Percentiles rank a stretch among this genome's conserved stretches.
phyloP scores from a whole-genome alignment of 2,888 invertebrate species.

The Rosalia funebris region DNA sequence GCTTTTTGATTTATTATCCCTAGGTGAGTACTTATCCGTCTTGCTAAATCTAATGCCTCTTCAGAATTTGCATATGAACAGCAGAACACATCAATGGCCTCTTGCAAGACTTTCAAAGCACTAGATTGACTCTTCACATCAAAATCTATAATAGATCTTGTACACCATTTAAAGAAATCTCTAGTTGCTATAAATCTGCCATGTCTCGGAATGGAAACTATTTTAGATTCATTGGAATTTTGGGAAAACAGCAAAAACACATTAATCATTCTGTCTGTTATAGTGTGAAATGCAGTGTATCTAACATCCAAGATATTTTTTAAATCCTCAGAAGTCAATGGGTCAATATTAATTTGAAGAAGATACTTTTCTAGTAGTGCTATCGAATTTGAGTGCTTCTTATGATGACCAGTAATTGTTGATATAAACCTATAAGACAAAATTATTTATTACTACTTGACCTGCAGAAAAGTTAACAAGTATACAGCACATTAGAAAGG shows the following conservation, averaged over 20 bases:
- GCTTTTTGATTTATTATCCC: constrained; percentile 86
- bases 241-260: constrained; percentile 84
- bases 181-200: constrained; percentile 81
- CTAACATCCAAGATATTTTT: constrained; percentile 74
- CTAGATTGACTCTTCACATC: constrained; percentile 77
- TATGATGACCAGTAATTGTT: constrained; percentile 71
- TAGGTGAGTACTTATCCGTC: constrained; percentile 80
- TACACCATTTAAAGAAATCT: constrained; percentile 93
- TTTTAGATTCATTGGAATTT: constrained; percentile 58
- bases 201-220: constrained; percentile 58
- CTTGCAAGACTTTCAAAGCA: constrained; percentile 80
- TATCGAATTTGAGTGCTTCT: constrained; percentile 71
- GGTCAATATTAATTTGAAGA: constrained; percentile 82
- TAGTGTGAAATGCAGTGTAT: constrained; percentile 77
- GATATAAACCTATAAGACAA: constrained; percentile 67
- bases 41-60: constrained; percentile 74
- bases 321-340: constrained; percentile 80
- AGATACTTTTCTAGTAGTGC: constrained; percentile 84
- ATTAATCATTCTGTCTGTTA: constrained; percentile 80
- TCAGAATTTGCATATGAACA: constrained; percentile 76
- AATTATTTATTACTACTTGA: too few relatives aligned
- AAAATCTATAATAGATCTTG: constrained; percentile 78
- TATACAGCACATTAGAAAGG: too few relatives aligned
- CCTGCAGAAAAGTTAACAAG: too few relatives aligned
- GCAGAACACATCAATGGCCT: constrained; percentile 92